Percentiles rank a stretch among this genome's conserved stretches.
Conservation (phyloP, 2,888 invertebrate species). For the Sceliomorpha sp. region DNA sequence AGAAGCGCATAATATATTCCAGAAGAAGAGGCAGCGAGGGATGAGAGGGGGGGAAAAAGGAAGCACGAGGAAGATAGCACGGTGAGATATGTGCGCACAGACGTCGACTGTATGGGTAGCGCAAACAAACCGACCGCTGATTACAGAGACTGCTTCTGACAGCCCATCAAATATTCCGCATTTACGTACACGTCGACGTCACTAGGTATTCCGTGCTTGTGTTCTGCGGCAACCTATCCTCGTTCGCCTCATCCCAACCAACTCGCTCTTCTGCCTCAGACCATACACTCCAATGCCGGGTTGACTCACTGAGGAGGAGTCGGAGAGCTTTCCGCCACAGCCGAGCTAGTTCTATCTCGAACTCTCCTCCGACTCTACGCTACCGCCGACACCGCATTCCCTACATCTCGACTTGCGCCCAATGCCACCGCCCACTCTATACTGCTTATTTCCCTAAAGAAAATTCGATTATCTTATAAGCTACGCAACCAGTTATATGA, state of each 20-base stretch:
- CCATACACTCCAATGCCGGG: constrained; percentile 60
- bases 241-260: constrained; percentile 32
- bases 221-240: constrained; percentile 59
- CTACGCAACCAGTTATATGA: constrained; percentile 22
- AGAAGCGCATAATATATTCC: constrained; percentile 45
- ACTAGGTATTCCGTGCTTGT: constrained; percentile 74
- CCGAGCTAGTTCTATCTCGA: constrained; percentile 65
- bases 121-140: constrained; percentile 79
- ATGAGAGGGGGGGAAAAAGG: constrained; percentile 31
- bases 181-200: constrained; percentile 77
- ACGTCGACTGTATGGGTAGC: constrained; percentile 67
- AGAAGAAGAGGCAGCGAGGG: constrained; percentile 34
- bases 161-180: constrained; percentile 79
- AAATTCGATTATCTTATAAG: constrained; percentile 74
- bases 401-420: constrained; percentile 25
- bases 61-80: constrained; percentile 43
- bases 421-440: constrained; percentile 5
- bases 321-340: constrained; percentile 68
- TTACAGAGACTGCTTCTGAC: constrained; percentile 79
- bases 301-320: constrained; percentile 65
- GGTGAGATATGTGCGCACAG: constrained; percentile 43
- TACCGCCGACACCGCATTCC: constrained; percentile 39
- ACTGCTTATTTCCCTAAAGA: constrained; percentile 72
- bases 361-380: constrained; percentile 40
- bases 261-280: constrained; percentile 51